phyloP scores from a whole-genome alignment of 1,140 invertebrate genomes.

The Drosophila athabasca region DNA sequence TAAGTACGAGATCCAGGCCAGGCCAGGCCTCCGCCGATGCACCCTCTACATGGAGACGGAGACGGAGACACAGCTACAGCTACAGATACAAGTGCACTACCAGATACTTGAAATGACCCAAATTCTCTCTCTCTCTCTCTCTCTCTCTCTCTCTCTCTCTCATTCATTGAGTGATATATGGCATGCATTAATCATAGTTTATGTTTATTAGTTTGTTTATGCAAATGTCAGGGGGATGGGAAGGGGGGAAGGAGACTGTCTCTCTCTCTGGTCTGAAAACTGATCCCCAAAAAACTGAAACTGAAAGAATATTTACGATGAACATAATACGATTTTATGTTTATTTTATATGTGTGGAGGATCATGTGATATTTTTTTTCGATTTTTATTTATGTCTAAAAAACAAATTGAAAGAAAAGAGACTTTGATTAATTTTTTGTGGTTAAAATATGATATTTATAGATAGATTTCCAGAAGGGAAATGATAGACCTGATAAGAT shows the following conservation, averaged over 20 bases:
- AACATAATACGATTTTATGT: slow-evolving; percentile 55
- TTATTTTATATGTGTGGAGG: slow-evolving; percentile 38
- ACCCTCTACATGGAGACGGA: slow-evolving; percentile 30
- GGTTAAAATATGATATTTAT: no score
- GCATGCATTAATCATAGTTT: slow-evolving; percentile 78
- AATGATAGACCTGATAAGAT: no score
- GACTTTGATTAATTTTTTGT: no score
- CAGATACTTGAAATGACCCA: slow-evolving; percentile 62
- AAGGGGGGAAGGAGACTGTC: neutral
- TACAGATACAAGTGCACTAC: slow-evolving; percentile 50
- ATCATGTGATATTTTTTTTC: slow-evolving; percentile 35
- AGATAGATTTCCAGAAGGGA: no score
- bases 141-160: slow-evolving; percentile 9
- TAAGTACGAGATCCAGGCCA: slow-evolving; percentile 54
- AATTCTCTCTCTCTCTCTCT: slow-evolving; percentile 39
- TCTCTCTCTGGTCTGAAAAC: no score
- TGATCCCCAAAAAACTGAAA: slow-evolving; percentile 25
- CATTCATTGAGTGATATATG: slow-evolving; percentile 76
- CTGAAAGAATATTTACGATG: slow-evolving; percentile 59
- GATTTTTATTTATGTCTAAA: no score
- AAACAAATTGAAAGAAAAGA: neutral
- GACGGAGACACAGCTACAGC: slow-evolving; percentile 12
- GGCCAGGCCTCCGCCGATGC: slow-evolving; percentile 7
- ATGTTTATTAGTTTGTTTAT: slow-evolving; percentile 71
- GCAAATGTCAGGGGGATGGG: slow-evolving; percentile 29